Evolutionary conservation across 1,140 invertebrate species (phyloP).

Genomic region (Anagrus nilaparvatae): DNA sequence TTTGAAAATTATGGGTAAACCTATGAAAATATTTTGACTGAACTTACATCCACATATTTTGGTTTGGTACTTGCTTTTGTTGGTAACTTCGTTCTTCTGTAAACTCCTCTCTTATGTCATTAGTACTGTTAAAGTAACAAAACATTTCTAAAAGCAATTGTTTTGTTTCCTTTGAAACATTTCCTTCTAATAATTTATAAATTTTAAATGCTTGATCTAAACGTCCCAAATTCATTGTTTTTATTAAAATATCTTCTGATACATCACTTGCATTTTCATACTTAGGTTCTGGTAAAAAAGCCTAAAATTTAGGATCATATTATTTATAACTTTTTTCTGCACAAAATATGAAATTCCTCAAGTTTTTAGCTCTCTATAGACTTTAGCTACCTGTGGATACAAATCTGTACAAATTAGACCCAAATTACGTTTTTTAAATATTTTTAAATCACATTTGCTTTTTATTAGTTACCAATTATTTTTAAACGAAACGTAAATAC

Average conservation of each 20-base stretch:
- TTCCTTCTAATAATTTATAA: conserved; percentile 57
- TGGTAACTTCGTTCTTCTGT: conserved; percentile 20
- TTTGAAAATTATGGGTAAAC: background rate
- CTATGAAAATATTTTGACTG: conserved; percentile 9
- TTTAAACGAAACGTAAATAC: too few species aligned
- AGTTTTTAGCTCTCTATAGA: too few species aligned
- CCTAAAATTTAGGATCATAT: conserved; percentile 51
- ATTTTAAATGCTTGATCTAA: conserved; percentile 61
- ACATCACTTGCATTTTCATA: conserved; percentile 63
- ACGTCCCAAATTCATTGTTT: conserved; percentile 53
- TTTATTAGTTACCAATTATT: too few species aligned
- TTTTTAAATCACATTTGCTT: too few species aligned
- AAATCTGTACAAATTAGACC: too few species aligned
- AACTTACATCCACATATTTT: conserved; percentile 63
- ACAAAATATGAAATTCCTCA: too few species aligned
- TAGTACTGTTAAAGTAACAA: conserved; percentile 68
- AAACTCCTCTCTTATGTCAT: conserved; percentile 75
- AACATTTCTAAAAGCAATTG: conserved; percentile 70
- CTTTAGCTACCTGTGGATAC: too few species aligned
- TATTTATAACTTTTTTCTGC: too few species aligned
- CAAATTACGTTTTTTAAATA: too few species aligned
- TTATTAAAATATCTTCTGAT: conserved; percentile 49
- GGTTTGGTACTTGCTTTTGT: conserved; percentile 1
- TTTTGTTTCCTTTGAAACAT: conserved; percentile 53
- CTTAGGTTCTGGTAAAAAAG: conserved; percentile 56